phyloP scores from a whole-genome alignment of 2,113 vertebrate genomes.

The Pachyramphus minor region DNA sequence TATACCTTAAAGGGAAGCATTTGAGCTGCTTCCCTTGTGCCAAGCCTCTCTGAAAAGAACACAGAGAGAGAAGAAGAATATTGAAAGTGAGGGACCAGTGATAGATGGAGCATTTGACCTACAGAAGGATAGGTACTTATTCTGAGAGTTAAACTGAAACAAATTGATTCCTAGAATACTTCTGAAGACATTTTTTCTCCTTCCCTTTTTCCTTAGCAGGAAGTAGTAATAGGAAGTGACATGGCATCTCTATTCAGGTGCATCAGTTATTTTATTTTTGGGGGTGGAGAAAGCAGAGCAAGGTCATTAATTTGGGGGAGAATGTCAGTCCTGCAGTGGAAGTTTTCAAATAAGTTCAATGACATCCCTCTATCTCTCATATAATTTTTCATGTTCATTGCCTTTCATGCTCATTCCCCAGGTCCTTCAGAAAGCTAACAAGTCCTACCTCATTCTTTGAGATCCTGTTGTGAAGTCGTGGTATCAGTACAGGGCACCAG shows the following conservation, averaged over 20 bases:
- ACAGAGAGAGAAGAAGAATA: not conserved
- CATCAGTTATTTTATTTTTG: not conserved
- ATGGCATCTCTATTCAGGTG: not conserved
- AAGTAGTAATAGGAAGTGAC: not conserved
- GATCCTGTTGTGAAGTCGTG: not conserved
- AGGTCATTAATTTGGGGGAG: not conserved
- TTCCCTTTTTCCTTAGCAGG: not conserved
- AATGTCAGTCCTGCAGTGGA: constrained; percentile 29
- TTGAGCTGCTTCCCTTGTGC: not conserved
- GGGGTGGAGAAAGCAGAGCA: not conserved
- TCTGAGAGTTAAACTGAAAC: constrained; percentile 24
- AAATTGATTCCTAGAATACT: not conserved
- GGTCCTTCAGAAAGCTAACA: not conserved
- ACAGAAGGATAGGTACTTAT: constrained; percentile 67
- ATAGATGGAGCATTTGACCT: not conserved
- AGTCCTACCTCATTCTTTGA: not conserved
- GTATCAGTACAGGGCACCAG: not conserved
- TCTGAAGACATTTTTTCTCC: not conserved
- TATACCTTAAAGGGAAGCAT: constrained; percentile 61
- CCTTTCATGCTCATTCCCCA: not conserved
- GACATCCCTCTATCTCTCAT: not conserved
- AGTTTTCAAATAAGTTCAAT: constrained; percentile 21
- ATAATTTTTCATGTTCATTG: not conserved
- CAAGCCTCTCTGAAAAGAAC: not conserved
- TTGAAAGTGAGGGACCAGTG: not conserved